These are phyloP conservation scores for Poecilia latipinna DNA, from an alignment of 2,113 vertebrate species.

Conservation along the genomic window DNA sequence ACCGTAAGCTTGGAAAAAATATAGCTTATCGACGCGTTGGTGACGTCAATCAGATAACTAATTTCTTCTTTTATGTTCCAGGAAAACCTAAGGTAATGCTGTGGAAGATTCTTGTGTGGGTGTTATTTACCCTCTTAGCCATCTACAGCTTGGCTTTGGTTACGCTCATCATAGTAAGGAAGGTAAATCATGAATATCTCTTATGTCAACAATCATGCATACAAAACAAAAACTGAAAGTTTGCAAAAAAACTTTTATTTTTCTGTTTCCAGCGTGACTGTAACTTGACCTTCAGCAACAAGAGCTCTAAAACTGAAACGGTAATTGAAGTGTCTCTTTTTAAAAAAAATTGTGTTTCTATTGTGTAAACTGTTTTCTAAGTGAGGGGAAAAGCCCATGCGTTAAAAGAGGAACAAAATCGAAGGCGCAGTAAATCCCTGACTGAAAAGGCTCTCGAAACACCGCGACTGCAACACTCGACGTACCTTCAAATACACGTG, in stretches of 20 bases:
- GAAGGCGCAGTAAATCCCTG: background rate
- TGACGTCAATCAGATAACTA: background rate
- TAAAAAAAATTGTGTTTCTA: background rate
- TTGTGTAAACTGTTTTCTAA: constrained; percentile 10
- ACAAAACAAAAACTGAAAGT: background rate
- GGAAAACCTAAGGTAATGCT: background rate
- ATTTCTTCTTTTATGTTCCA: constrained; percentile 30
- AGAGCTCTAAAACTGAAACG: constrained; percentile 7
- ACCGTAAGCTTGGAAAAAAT: no score
- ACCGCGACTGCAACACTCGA: background rate
- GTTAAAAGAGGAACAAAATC: constrained; percentile 53
- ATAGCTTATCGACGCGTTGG: background rate
- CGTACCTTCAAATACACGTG: background rate
- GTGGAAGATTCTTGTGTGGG: constrained; percentile 34
- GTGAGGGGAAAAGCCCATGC: background rate
- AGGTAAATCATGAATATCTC: constrained; percentile 53
- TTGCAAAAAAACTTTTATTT: background rate
- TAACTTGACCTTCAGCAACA: constrained; percentile 16
- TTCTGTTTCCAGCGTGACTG: constrained; percentile 49
- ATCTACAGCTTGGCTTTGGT: constrained; percentile 60
- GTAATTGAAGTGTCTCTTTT: constrained; percentile 18
- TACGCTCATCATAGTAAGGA: constrained; percentile 64
- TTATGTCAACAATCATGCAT: background rate
- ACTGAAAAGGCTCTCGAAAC: background rate
- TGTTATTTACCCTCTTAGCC: constrained; percentile 49